Conservation (phyloP, 2,797 vertebrate genomes). For the Dryobates pubescens region DNA sequence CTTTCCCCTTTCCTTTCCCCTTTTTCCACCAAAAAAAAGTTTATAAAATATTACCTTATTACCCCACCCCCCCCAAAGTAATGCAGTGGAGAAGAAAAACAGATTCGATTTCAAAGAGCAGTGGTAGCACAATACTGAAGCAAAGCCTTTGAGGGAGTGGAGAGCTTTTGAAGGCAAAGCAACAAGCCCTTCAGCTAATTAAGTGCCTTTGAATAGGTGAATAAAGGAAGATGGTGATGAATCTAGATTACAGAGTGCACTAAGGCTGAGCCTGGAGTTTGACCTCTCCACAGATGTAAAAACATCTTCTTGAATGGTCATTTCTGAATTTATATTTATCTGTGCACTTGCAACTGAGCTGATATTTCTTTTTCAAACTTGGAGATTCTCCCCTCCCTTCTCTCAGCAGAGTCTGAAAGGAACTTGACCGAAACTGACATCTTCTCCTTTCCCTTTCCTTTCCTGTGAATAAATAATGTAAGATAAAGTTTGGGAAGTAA, state of each 20-base stretch:
- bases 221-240: conserved; percentile 75
- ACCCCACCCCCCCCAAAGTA: not conserved
- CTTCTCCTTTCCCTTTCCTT: not conserved
- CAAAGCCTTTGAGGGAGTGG: conserved; percentile 59
- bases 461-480: not conserved
- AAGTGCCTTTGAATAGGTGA: conserved; percentile 75
- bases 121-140: conserved; percentile 51
- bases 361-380: not conserved
- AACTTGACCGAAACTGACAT: not conserved
- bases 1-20: not conserved
- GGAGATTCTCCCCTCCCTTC: not conserved
- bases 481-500: conserved; percentile 9
- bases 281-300: conserved; percentile 54
- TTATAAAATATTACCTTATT: not conserved
- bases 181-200: conserved; percentile 75
- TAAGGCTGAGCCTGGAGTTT: conserved; percentile 20
- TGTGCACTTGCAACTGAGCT: not conserved
- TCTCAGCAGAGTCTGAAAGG: not conserved
- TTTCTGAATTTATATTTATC: conserved; percentile 51
- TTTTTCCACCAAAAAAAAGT: not conserved
- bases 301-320: conserved; percentile 31
- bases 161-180: conserved; percentile 74
- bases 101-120: conserved; percentile 72
- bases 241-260: conserved; percentile 60
- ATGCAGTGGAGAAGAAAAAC: conserved; percentile 8